Percentiles rank a stretch among this genome's conserved stretches.
Conservation (phyloP, 2,888 invertebrate species). For the Chalcis sispes region DNA sequence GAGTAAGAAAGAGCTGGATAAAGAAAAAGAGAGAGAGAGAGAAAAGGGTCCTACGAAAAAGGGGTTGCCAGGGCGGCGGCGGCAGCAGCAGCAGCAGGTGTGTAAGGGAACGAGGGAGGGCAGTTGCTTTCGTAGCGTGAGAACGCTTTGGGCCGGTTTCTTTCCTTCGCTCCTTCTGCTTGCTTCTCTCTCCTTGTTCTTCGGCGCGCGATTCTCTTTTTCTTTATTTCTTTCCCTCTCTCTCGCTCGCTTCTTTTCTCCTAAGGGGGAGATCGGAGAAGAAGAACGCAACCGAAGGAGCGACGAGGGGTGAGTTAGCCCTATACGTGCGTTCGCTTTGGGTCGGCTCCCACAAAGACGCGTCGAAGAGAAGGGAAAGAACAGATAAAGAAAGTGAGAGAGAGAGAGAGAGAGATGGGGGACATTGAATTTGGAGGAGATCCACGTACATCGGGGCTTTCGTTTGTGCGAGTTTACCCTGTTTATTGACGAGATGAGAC, state of each 20-base stretch:
- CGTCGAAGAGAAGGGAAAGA: not conserved
- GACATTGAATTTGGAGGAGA: too few relatives aligned
- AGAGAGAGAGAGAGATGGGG: too few relatives aligned
- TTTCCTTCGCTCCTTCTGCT: not conserved
- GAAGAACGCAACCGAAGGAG: not conserved
- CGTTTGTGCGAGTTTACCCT: too few relatives aligned
- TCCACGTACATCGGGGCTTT: too few relatives aligned
- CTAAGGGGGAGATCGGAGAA: not conserved
- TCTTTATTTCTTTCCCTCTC: conserved; percentile 1
- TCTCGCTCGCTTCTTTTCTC: not conserved
- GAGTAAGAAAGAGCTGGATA: not conserved
- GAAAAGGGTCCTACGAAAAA: not conserved
- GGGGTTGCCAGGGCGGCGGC: conserved; percentile 28
- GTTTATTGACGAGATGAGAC: too few relatives aligned
- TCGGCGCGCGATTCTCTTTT: not conserved
- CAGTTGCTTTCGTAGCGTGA: conserved; percentile 23
- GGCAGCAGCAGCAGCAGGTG: too few relatives aligned
- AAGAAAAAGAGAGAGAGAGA: not conserved
- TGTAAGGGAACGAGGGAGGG: not conserved
- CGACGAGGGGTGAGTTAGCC: conserved; percentile 50
- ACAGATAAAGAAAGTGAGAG: conserved; percentile 4
- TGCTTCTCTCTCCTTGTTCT: not conserved
- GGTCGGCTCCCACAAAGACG: conserved; percentile 5
- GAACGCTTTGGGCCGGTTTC: not conserved
- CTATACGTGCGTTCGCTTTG: too few relatives aligned